phyloP scores from a whole-genome alignment of 2,797 vertebrate genomes.

The Heteromormyrus szaboi region DNA sequence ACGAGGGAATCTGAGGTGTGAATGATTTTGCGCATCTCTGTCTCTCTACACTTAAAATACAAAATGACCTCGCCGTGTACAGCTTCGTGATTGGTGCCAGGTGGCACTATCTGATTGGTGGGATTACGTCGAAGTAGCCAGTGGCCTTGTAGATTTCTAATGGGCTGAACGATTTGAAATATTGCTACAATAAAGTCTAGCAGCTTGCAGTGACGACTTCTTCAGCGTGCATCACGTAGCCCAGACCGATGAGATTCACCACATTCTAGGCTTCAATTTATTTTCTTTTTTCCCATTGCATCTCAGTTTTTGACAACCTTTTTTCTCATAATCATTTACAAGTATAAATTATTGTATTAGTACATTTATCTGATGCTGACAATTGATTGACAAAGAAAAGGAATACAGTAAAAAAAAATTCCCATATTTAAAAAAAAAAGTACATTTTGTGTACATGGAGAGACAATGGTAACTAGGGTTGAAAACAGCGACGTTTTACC shows the following conservation, averaged over 20 bases:
- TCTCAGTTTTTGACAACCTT: constrained; percentile 55
- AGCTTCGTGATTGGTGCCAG: neutral
- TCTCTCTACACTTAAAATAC: neutral
- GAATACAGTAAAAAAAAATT: constrained; percentile 23
- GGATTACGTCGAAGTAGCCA: neutral
- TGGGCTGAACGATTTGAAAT: neutral
- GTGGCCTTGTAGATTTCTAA: neutral
- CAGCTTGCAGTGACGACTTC: neutral
- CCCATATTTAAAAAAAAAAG: neutral
- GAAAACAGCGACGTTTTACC: constrained; percentile 11
- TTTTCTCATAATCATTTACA: constrained; percentile 49
- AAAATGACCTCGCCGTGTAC: neutral
- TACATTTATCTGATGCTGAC: constrained; percentile 45
- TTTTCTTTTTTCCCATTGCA: constrained; percentile 56
- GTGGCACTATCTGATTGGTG: neutral
- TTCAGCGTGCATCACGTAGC: neutral
- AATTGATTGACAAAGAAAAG: constrained; percentile 48
- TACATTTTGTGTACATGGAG: constrained; percentile 39
- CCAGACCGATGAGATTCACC: neutral
- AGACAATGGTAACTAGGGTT: neutral
- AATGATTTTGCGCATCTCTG: neutral
- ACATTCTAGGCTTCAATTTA: constrained; percentile 61
- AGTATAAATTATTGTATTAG: constrained; percentile 54
- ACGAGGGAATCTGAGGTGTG: neutral
- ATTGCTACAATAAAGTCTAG: neutral